These are phyloP conservation scores for Steinernema scapterisci DNA, from an alignment of 2,888 invertebrate species.

Conservation along the genomic window DNA sequence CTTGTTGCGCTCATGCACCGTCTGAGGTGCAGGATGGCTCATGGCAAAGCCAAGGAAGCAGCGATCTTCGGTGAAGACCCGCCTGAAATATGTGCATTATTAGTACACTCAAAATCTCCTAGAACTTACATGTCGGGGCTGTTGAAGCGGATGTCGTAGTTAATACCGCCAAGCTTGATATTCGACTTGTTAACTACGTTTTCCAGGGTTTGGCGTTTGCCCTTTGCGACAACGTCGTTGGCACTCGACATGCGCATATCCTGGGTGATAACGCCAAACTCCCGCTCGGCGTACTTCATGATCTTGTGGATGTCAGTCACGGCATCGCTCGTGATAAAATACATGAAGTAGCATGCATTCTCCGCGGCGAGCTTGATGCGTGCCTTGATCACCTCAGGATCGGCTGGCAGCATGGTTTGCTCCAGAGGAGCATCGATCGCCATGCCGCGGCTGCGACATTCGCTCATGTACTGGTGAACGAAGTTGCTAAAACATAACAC, in stretches of 20 bases:
- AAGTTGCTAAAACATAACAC: conserved; percentile 34
- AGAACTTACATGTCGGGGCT: conserved; percentile 33
- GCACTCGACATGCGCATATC: conserved; percentile 43
- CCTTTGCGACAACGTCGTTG: conserved; percentile 30
- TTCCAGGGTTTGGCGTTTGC: conserved; percentile 43
- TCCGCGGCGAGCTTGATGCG: conserved; percentile 34
- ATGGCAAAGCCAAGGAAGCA: conserved; percentile 49
- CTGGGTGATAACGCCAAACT: conserved; percentile 43
- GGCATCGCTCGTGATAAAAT: conserved; percentile 40
- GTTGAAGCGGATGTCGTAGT: conserved; percentile 42
- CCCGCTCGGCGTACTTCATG: conserved; percentile 39
- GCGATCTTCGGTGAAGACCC: conserved; percentile 36
- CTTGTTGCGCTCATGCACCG: conserved; percentile 34
- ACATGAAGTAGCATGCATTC: conserved; percentile 35
- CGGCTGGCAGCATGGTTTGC: neutral
- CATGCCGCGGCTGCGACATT: conserved; percentile 36
- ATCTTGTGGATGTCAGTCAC: conserved; percentile 36
- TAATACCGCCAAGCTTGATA: conserved; percentile 56
- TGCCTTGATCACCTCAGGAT: conserved; percentile 19
- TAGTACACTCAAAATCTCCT: no score
- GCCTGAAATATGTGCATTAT: no score
- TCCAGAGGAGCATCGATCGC: conserved; percentile 35
- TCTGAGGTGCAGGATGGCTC: conserved; percentile 41
- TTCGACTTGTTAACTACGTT: conserved; percentile 51
- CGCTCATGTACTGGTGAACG: conserved; percentile 28